These are phyloP conservation scores for Trypoxylus dichotomus DNA, from an alignment of 1,140 invertebrate genomes.

Conservation along the genomic window DNA sequence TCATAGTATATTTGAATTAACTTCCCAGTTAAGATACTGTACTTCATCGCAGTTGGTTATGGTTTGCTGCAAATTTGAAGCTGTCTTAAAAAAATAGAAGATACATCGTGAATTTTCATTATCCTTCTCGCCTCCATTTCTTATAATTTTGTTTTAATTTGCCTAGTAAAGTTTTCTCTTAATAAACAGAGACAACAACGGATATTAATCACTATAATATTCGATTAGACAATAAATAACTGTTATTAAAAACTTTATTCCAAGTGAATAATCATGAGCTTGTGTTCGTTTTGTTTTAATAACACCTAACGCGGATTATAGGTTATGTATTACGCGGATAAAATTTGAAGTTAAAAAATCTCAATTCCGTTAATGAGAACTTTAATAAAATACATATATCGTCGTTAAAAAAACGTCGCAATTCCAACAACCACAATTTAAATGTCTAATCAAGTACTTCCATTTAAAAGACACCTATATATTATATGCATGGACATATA, in stretches of 20 bases:
- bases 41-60: too few relatives aligned
- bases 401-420: background rate
- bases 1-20: too few relatives aligned
- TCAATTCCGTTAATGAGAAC: background rate
- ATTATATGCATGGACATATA: background rate
- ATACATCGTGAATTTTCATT: too few relatives aligned
- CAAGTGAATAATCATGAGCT: background rate
- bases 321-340: too few relatives aligned
- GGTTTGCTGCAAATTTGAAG: too few relatives aligned
- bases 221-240: background rate
- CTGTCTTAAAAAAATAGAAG: too few relatives aligned
- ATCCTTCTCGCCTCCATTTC: too few relatives aligned
- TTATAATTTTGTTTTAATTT: too few relatives aligned
- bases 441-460: background rate
- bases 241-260: background rate
- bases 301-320: too few relatives aligned
- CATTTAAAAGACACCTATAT: background rate
- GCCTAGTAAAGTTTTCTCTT: background rate
- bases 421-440: background rate
- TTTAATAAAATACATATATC: background rate
- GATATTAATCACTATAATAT: background rate
- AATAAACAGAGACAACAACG: background rate
- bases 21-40: too few relatives aligned
- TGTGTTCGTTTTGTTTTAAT: too few relatives aligned
- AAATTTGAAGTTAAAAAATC: background rate